Conservation (phyloP, 1,140 invertebrate genomes). For the Cydia fagiglandana region DNA sequence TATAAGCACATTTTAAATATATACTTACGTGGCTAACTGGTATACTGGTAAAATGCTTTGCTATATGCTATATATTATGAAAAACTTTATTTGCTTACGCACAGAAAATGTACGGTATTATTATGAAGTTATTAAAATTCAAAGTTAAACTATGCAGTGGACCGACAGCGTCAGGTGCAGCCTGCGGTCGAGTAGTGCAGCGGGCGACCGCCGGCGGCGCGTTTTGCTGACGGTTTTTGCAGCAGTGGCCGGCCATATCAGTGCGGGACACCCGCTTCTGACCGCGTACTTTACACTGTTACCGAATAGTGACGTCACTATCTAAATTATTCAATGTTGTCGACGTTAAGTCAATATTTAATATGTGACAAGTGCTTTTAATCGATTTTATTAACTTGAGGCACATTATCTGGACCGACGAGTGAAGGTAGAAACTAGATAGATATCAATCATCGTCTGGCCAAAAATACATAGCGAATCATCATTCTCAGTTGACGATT, state of each 20-base stretch:
- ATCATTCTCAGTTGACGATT: no score
- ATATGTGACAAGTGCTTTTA: not conserved
- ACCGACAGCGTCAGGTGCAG: conserved; percentile 53
- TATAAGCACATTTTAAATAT: no score
- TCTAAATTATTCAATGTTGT: not conserved
- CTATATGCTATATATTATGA: no score
- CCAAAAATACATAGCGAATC: no score
- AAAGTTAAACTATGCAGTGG: conserved; percentile 11
- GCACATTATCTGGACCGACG: no score
- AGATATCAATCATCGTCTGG: no score
- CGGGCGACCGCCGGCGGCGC: conserved; percentile 39
- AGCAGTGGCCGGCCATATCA: conserved; percentile 42
- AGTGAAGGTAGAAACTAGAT: no score
- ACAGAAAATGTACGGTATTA: not conserved
- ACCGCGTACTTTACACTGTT: conserved; percentile 42
- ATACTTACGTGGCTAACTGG: no score
- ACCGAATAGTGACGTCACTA: conserved; percentile 35
- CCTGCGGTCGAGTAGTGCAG: conserved; percentile 64
- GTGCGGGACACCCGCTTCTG: conserved; percentile 46
- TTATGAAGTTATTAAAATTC: conserved; percentile 10
- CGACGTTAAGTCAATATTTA: not conserved
- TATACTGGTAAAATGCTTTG: no score
- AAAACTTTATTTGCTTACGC: not conserved
- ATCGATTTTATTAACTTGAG: not conserved
- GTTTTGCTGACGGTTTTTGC: conserved; percentile 65